Base-by-base conservation (phyloP, 1,140 invertebrate species). In the Carposina sasakii region DNA sequence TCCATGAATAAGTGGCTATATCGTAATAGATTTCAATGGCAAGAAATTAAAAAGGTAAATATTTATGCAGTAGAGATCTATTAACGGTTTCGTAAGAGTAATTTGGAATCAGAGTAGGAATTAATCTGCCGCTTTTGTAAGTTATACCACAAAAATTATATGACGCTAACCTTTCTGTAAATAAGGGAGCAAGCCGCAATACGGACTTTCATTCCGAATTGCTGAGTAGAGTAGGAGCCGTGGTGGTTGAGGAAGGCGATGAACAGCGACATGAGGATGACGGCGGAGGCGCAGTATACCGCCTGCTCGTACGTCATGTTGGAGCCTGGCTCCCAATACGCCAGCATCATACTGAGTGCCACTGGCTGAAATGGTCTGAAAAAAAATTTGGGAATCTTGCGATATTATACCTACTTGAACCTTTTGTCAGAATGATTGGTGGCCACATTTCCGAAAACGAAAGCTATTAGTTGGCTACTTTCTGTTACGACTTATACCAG, bases 101-200 rank as follows among this genome's bases (percentile, higher is more conserved):
- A 26, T 26, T 10, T 30, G 8, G 15, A 2, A 13, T 8, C 12
- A 2, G 15, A 30, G 12, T n/a, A 26, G 24, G 24, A 12, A 6
- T 26, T 12, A 5, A 5, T 26, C 12, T 6, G 24, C 5, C 5
- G 12, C 24, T 26, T 26, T 26, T 26, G 5, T 26, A 26, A 26
- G 24, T 26, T 6, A 12, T 26, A 26, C 24, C 12, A 26, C n/a
- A n/a, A n/a, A n/a, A n/a, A n/a, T n/a, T n/a, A n/a, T n/a, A n/a
- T n/a, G n/a, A n/a, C n/a, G 39, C 48, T 59, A 51, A 88, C 87
- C 76, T 89, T 89, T 64, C 88, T 84, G 50, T 89, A 89, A 33
- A 89, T 87, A 19, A 88, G 65, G 0, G 88, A 88, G 50, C 88
- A 89, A 20, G 87, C 87, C 12, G 88, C 87, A 5, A 89, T 87